Conservation (phyloP, 2,113 vertebrate genomes). For the Melanocharis versteri region DNA sequence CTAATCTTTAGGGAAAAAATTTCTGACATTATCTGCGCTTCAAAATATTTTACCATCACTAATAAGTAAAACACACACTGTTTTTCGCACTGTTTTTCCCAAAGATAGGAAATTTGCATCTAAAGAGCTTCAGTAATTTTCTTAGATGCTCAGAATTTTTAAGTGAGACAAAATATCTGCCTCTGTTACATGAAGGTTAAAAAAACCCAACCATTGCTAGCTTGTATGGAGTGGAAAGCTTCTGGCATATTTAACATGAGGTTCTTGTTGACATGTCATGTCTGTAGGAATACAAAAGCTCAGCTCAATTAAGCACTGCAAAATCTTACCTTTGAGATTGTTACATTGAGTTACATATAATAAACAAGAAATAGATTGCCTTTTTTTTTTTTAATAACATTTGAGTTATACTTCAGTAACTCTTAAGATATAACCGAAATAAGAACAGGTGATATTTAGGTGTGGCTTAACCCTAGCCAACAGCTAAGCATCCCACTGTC, state of each 20-base stretch:
- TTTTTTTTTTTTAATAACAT: background rate
- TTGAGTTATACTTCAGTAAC: background rate
- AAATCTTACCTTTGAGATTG: background rate
- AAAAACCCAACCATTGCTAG: fast-evolving
- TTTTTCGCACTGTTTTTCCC: background rate
- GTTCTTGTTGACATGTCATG: background rate
- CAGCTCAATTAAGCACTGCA: background rate
- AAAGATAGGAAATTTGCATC: background rate
- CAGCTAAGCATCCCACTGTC: background rate
- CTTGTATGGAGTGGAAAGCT: background rate
- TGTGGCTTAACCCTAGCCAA: background rate
- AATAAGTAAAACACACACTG: background rate
- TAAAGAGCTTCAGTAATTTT: background rate
- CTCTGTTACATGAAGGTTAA: background rate
- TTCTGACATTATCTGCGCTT: background rate
- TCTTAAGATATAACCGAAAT: background rate
- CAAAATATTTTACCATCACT: background rate
- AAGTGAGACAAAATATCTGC: background rate
- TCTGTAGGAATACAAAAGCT: background rate
- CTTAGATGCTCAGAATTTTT: background rate
- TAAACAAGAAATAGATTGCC: background rate
- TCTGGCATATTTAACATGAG: background rate
- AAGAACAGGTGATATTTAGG: background rate
- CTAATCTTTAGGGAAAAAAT: background rate
- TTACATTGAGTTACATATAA: background rate